Evolutionary conservation across 2,113 vertebrate genomes (phyloP), one percentile per base, ranked within the genome.

Genomic region (Gavialis gangeticus): DNA sequence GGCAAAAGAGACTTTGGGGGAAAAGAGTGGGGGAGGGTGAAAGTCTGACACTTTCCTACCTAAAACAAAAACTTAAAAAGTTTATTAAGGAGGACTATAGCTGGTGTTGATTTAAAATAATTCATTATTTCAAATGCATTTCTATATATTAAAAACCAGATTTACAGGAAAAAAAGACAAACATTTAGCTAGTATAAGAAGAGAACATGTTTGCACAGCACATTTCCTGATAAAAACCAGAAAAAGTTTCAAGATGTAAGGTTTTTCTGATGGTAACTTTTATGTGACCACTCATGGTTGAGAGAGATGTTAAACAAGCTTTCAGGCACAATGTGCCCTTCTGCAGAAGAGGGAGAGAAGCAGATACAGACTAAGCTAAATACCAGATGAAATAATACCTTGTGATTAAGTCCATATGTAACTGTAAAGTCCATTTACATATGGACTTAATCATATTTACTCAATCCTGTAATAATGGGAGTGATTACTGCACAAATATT

Each of bases 131-230:
- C 67, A 2, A 3, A 28, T 62, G 27, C 27, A 63, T 63, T 81
- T 85, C 55, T 75, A 55, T 1, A 82, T 30, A 80, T 57, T 46
- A 77, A 22, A 93, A 58, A 19, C 28, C 67, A 78, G 46, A 34
- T 22, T 88, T 46, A 84, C 57, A 92, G 66, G 88, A 75, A 84
- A 92, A 92, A 91, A 64, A 88, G 69, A 89, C 63, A 91, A 24
- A 69, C 2, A 17, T 34, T 17, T 67, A 2, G 9, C 30, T 67
- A 75, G 18, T 87, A 75, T 7, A 84, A 62, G 86, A 73, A 28
- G 80, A 82, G 76, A 34, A 27, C 69, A 22, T 12, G 16, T 22
- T 19, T 76, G 55, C 15, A 9, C 17, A 34, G 76, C 6, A 4
- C 5, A 30, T 73, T 4, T 10, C 24, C 27, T 56, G 82, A 58